Evolutionary conservation across 2,888 invertebrate species (phyloP).

Genomic region (Dolichomitus sp.): DNA sequence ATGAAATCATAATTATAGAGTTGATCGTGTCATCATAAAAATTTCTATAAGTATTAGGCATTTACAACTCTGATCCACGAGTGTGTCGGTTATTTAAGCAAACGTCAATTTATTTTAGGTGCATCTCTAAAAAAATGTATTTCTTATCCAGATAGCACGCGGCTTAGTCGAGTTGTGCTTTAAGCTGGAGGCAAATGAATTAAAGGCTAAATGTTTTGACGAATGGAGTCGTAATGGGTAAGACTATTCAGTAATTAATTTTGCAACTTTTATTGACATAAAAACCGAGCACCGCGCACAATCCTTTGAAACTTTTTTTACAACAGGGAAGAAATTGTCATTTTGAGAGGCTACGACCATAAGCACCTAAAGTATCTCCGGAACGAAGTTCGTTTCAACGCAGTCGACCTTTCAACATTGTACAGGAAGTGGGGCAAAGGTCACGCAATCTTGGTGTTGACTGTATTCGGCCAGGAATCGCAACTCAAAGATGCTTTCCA

Average conservation of each 20-base stretch:
- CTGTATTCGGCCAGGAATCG: slow-evolving; percentile 86
- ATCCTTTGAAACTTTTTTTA: slow-evolving; percentile 30
- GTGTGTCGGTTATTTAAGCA: too few species aligned
- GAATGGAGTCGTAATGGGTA: slow-evolving; percentile 74
- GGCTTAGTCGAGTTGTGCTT: slow-evolving; percentile 71
- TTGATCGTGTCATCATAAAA: too few species aligned
- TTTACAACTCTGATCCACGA: too few species aligned
- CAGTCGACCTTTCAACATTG: slow-evolving; percentile 68
- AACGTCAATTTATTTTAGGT: not conserved
- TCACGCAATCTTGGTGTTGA: slow-evolving; percentile 82
- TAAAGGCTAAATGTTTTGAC: slow-evolving; percentile 65
- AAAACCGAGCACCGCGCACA: slow-evolving; percentile 29
- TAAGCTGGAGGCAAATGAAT: slow-evolving; percentile 65
- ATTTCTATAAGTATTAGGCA: too few species aligned
- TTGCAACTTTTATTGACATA: slow-evolving; percentile 14
- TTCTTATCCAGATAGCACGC: slow-evolving; percentile 72
- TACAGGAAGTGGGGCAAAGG: slow-evolving; percentile 69
- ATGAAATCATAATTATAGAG: too few species aligned
- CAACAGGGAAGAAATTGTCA: slow-evolving; percentile 71
- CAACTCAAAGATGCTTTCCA: slow-evolving; percentile 85
- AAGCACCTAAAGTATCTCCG: slow-evolving; percentile 75
- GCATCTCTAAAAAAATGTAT: not conserved
- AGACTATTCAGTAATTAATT: slow-evolving; percentile 16
- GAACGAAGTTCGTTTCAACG: slow-evolving; percentile 68
- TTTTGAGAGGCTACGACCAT: slow-evolving; percentile 74